Percentiles rank a stretch among this genome's conserved stretches.
These are phyloP conservation scores for Conistra vaccinii DNA, from an alignment of 2,888 invertebrate genomes.

Conservation along the genomic window DNA sequence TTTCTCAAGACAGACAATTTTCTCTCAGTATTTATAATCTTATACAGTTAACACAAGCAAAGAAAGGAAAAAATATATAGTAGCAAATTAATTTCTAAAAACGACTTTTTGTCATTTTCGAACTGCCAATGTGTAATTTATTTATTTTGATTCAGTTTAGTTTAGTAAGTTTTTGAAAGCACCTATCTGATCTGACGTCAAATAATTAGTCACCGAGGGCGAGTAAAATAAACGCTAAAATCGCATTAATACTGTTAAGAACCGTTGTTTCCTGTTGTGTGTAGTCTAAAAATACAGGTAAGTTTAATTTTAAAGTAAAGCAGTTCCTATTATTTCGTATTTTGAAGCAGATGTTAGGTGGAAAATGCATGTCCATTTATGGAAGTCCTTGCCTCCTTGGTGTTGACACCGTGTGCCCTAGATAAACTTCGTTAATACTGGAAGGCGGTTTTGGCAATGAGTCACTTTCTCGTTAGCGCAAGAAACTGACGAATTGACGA, in stretches of 20 bases:
- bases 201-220: slow-evolving; percentile 62
- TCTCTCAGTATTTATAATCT: background rate
- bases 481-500: slow-evolving; percentile 76
- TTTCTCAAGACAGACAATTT: background rate
- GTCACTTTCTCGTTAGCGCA: slow-evolving; percentile 77
- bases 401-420: slow-evolving; percentile 79
- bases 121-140: rapidly evolving
- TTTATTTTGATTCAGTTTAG: too few species aligned
- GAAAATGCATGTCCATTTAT: slow-evolving; percentile 79
- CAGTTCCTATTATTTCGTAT: background rate
- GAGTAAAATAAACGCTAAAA: slow-evolving; percentile 27
- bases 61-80: background rate
- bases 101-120: background rate
- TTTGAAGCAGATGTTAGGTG: slow-evolving; percentile 73
- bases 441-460: slow-evolving; percentile 77
- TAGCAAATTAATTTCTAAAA: background rate
- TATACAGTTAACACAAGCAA: background rate
- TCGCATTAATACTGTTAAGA: slow-evolving; percentile 56
- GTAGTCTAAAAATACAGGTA: slow-evolving; percentile 63
- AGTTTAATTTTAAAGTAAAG: slow-evolving; percentile 50
- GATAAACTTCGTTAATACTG: slow-evolving; percentile 73
- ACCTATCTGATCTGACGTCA: slow-evolving; percentile 57
- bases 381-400: slow-evolving; percentile 80
- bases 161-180: slow-evolving; percentile 31
- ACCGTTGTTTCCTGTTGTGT: slow-evolving; percentile 58